phyloP scores from a whole-genome alignment of 2,113 vertebrate species.

The Stegostoma tigrinum region DNA sequence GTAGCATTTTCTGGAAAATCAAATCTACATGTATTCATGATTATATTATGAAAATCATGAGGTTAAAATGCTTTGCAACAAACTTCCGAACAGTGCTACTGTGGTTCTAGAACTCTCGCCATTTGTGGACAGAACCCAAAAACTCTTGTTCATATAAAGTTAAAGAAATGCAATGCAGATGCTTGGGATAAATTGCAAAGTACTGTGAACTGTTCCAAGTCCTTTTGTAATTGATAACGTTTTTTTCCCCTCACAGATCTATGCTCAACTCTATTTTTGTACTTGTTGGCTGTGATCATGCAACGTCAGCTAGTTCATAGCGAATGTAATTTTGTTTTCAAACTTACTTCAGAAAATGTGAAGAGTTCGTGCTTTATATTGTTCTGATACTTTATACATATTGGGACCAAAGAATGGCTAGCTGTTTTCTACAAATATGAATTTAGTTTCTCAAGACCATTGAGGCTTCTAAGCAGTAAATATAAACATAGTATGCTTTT shows the following conservation, averaged over 20 bases:
- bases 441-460: no score
- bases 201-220: not conserved
- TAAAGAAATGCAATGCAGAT: not conserved
- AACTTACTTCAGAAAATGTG: not conserved
- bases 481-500: no score
- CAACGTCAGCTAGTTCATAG: not conserved
- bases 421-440: no score
- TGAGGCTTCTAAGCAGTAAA: no score
- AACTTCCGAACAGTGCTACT: not conserved
- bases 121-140: not conserved
- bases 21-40: not conserved
- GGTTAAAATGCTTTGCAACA: not conserved
- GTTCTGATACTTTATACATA: not conserved
- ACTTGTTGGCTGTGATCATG: not conserved
- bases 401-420: no score
- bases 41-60: not conserved
- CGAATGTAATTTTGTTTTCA: not conserved
- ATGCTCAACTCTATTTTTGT: not conserved
- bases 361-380: not conserved
- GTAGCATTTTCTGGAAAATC: not conserved
- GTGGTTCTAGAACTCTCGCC: not conserved
- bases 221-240: not conserved
- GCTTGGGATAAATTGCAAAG: not conserved
- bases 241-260: not conserved
- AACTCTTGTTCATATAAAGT: not conserved